These are phyloP conservation scores for Spicauda simplicius DNA, from an alignment of 2,888 invertebrate species.

Conservation along the genomic window DNA sequence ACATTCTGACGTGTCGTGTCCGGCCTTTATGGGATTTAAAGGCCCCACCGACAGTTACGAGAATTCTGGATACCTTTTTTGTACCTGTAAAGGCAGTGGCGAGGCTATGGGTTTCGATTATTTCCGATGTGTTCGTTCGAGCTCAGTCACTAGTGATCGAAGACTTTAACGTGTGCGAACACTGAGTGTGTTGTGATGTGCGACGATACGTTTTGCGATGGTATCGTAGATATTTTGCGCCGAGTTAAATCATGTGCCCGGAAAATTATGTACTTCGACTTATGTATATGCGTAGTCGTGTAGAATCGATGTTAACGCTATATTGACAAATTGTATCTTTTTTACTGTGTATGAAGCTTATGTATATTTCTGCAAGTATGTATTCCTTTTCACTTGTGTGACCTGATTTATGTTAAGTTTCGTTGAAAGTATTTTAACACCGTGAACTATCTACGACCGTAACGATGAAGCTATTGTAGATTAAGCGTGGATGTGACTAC, in stretches of 20 bases:
- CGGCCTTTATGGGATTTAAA: constrained; percentile 47
- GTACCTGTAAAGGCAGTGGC: constrained; percentile 22
- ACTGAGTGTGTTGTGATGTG: constrained; percentile 39
- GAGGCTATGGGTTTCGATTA: not conserved
- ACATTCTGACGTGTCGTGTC: constrained; percentile 34
- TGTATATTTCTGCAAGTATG: constrained; percentile 42
- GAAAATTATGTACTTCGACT: constrained; percentile 41
- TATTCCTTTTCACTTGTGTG: constrained; percentile 77
- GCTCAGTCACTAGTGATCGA: constrained; percentile 43
- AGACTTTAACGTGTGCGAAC: constrained; percentile 47
- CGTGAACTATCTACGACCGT: constrained; percentile 55
- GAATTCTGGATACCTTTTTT: constrained; percentile 65
- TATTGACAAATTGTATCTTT: constrained; percentile 48
- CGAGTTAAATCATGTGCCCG: constrained; percentile 59
- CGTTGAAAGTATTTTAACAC: constrained; percentile 61
- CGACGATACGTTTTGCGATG: constrained; percentile 50
- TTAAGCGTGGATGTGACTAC: constrained; percentile 57
- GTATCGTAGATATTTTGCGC: constrained; percentile 64
- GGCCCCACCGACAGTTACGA: constrained; percentile 48
- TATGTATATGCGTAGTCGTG: constrained; percentile 7
- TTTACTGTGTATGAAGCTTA: constrained; percentile 44
- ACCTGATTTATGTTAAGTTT: constrained; percentile 84
- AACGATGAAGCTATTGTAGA: constrained; percentile 43
- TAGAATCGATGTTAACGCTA: constrained; percentile 36
- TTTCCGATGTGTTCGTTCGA: constrained; percentile 37